Percentiles rank a stretch among this genome's conserved stretches.
Conservation (phyloP, 2,888 invertebrate species). For the Yponomeuta cagnagella region DNA sequence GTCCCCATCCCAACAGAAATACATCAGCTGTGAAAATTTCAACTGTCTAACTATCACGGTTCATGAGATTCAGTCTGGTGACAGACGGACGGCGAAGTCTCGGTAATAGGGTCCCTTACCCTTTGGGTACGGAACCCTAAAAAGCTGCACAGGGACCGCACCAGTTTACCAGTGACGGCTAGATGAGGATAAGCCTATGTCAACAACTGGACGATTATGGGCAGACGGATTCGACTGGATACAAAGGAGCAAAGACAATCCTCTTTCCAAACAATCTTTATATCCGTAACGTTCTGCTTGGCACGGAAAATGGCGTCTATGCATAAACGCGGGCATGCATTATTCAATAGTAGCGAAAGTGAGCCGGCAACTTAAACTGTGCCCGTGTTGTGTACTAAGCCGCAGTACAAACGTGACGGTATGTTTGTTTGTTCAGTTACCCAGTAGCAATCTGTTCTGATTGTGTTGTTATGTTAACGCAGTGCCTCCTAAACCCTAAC, state of each 20-base stretch:
- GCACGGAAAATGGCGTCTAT: background rate
- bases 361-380: background rate
- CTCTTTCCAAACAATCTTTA: background rate
- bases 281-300: background rate
- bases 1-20: too few relatives aligned
- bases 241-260: background rate
- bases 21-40: too few relatives aligned
- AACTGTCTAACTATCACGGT: too few relatives aligned
- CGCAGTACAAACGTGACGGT: background rate
- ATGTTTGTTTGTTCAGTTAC: background rate
- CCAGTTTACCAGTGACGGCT: too few relatives aligned
- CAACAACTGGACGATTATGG: too few relatives aligned
- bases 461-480: background rate
- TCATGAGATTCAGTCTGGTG: too few relatives aligned
- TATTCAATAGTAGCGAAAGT: slow-evolving; percentile 1
- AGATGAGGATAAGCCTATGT: too few relatives aligned
- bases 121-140: too few relatives aligned
- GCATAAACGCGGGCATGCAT: background rate
- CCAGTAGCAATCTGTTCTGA: background rate
- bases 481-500: too few relatives aligned
- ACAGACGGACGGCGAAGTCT: too few relatives aligned
- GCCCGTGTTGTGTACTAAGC: background rate
- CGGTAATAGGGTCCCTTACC: too few relatives aligned
- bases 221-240: background rate
- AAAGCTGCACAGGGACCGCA: too few relatives aligned